Conservation (phyloP, 2,797 vertebrate genomes). For the Champsocephalus esox region DNA sequence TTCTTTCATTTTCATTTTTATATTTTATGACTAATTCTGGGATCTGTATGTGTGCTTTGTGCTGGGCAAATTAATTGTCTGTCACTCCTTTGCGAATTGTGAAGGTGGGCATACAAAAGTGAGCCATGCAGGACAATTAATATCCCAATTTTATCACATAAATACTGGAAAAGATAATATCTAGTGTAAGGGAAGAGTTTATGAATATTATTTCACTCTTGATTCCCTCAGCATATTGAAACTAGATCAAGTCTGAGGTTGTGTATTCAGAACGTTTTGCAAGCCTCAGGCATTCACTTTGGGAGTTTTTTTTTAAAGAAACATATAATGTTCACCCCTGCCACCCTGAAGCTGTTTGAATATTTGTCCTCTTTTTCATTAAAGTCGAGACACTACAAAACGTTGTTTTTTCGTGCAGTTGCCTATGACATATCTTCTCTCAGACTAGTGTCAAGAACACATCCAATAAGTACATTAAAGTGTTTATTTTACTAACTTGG, state of each 20-base stretch:
- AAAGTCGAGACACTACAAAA: too few species aligned
- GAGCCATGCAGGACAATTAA: constrained; percentile 30
- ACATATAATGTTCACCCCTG: constrained; percentile 18
- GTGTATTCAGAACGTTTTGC: background rate
- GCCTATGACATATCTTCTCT: too few species aligned
- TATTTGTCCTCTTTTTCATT: background rate
- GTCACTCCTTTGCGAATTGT: constrained; percentile 21
- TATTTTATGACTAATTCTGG: constrained; percentile 63
- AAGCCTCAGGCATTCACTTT: background rate
- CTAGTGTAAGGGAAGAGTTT: constrained; percentile 52
- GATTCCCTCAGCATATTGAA: constrained; percentile 54
- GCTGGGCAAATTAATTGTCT: constrained; percentile 41
- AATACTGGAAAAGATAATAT: constrained; percentile 59
- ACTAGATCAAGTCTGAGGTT: constrained; percentile 19
- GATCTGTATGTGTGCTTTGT: constrained; percentile 43
- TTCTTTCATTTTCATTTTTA: constrained; percentile 47
- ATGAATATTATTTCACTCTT: constrained; percentile 72
- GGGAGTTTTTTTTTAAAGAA: background rate
- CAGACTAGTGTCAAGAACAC: too few species aligned
- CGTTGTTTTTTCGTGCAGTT: too few species aligned
- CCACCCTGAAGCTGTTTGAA: background rate
- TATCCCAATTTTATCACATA: constrained; percentile 45
- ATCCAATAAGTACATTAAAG: too few species aligned
- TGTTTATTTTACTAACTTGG: too few species aligned
- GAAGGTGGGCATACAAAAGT: constrained; percentile 32